A percentile compares a stretch with the other conserved stretches of the same genome.
phyloP scores from a whole-genome alignment of 2,888 invertebrate species.

The Agrilus mali region DNA sequence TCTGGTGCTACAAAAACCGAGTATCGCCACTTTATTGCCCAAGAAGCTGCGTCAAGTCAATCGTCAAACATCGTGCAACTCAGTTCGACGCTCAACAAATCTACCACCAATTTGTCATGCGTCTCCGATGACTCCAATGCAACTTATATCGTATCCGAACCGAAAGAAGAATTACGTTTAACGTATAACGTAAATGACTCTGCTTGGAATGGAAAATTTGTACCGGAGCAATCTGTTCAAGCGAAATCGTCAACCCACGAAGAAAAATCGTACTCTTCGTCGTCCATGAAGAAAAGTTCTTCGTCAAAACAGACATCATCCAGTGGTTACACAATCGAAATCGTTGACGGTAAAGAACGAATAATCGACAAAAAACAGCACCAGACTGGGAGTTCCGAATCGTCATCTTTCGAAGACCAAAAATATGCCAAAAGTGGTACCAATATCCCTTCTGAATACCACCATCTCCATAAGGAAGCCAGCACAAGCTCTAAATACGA shows the following conservation, averaged over 20 bases:
- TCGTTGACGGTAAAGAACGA: conserved; percentile 50
- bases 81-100: conserved; percentile 28
- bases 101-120: conserved; percentile 26
- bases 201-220: conserved; percentile 38
- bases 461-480: conserved; percentile 39
- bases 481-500: conserved; percentile 45
- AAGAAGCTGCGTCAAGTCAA: conserved; percentile 20
- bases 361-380: conserved; percentile 46
- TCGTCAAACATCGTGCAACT: conserved; percentile 28
- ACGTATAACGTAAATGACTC: conserved; percentile 33
- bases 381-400: conserved; percentile 40
- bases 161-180: conserved; percentile 28
- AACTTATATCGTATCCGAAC: conserved; percentile 32
- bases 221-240: conserved; percentile 26
- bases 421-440: conserved; percentile 43
- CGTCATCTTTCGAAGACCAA: conserved; percentile 35
- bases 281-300: conserved; percentile 41
- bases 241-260: conserved; percentile 15
- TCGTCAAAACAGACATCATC: conserved; percentile 47
- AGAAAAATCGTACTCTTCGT: conserved; percentile 23
- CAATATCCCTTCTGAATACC: conserved; percentile 42
- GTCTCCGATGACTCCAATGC: conserved; percentile 23
- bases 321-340: conserved; percentile 51
- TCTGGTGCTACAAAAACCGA: conserved; percentile 28
- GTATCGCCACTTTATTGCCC: conserved; percentile 28